A percentile compares a stretch with the other conserved stretches of the same genome.
Conservation (phyloP, 2,113 vertebrate genomes). For the Vanacampus margaritifer region DNA sequence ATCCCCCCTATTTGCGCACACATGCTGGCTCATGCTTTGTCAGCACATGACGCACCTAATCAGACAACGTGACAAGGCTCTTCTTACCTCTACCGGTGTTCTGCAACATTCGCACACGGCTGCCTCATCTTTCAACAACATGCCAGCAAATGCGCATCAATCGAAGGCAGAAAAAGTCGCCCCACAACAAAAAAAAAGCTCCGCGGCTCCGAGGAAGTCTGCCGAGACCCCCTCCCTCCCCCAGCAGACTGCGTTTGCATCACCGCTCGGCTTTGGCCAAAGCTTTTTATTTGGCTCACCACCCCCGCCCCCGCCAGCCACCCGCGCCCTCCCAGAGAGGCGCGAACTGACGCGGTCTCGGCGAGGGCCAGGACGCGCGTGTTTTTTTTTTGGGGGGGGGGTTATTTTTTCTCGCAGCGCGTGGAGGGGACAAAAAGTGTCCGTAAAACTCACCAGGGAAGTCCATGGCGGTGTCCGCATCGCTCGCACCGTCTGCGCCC, state of each 20-base stretch:
- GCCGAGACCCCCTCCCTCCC: constrained; percentile 7
- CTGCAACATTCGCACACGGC: constrained; percentile 72
- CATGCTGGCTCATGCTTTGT: neutral
- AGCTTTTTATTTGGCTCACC: constrained; percentile 60
- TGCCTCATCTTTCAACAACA: constrained; percentile 62
- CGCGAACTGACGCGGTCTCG: constrained; percentile 16
- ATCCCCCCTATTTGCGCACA: neutral
- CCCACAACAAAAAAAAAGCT: neutral
- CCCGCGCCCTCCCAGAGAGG: constrained; percentile 17
- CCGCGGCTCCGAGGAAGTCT: neutral
- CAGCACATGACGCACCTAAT: constrained; percentile 1
- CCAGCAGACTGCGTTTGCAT: constrained; percentile 46
- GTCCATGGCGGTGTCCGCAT: constrained; percentile 72
- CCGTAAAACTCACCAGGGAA: constrained; percentile 73
- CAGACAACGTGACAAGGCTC: constrained; percentile 12
- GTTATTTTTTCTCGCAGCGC: no score
- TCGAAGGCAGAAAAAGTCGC: constrained; percentile 2
- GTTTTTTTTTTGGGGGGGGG: constrained; percentile 52
- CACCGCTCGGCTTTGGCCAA: constrained; percentile 55
- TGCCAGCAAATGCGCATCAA: constrained; percentile 16
- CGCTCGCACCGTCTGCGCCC: constrained; percentile 63
- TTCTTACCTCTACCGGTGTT: constrained; percentile 73
- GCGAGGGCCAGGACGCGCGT: constrained; percentile 39
- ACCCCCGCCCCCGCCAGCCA: neutral
- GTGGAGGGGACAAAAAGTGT: constrained; percentile 23